phyloP scores from a whole-genome alignment of 2,797 vertebrate species.

The Anisognathus igniventris region DNA sequence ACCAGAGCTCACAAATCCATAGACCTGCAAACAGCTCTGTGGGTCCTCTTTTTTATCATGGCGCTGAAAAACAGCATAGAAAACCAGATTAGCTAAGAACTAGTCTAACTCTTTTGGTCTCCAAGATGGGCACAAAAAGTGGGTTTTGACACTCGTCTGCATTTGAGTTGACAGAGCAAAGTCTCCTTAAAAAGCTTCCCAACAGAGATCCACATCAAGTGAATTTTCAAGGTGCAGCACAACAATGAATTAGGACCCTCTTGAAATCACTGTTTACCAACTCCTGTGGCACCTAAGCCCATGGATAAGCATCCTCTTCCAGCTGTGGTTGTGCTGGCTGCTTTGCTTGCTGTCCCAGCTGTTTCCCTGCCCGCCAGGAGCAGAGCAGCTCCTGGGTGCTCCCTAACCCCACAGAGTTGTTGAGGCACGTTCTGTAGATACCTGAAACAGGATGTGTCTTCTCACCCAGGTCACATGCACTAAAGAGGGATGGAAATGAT shows the following conservation, averaged over 20 bases:
- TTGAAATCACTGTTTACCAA: not conserved
- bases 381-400: accelerated
- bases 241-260: not conserved
- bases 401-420: accelerated
- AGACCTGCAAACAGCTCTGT: not conserved
- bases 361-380: not conserved
- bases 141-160: not conserved
- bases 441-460: not conserved
- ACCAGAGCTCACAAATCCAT: not conserved
- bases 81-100: not conserved
- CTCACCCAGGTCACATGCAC: not conserved
- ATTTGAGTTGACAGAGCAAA: not conserved
- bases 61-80: not conserved
- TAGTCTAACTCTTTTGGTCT: not conserved
- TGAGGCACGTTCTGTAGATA: not conserved
- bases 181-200: not conserved
- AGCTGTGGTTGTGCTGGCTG: not conserved
- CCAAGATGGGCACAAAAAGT: not conserved
- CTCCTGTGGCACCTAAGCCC: not conserved
- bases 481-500: not conserved
- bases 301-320: not conserved
- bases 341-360: not conserved
- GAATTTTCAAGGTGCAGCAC: not conserved
- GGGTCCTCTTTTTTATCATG: not conserved
- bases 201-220: accelerated